Evolutionary conservation across 2,888 invertebrate species (phyloP), one percentile per base, ranked within the genome.

Genomic region (Scaptomyza parva): DNA sequence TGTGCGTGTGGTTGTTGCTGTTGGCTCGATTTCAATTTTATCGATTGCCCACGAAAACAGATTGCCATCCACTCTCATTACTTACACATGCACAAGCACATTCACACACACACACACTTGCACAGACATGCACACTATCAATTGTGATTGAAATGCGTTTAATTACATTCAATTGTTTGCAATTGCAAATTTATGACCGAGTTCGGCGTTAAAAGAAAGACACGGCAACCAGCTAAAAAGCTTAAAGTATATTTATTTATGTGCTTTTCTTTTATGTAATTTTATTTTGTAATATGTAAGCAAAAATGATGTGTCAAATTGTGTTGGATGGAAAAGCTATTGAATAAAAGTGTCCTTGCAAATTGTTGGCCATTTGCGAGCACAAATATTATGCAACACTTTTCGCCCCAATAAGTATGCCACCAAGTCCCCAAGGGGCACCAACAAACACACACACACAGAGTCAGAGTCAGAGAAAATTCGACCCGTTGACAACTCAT

Each of bases 321-420:
- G 45, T 71, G 51, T 58, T 52, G 37, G 3, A 37, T 37, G 37
- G 3, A n/a, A n/a, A n/a, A 47, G 63, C 40, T 52, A 58, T 17
- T 30, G 47, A 33, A 47, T 20, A 2, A 20, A 28, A 66, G 53
- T 61, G 58, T 40, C 55, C 39, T 67, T 78, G 64, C 58, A 80
- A 80, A 86, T 74, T 69, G 74, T 64, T 67, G 58, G 47, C 61
- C 67, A 74, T 84, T 81, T 64, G 48, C 47, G 37, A 43, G 80
- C 65, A 62, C 62, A 85, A 87, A 87, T 87, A 82, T 82, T 82
- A 87, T 87, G 77, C 77, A 82, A 82, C 87, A 87, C 82, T 85
- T 72, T 81, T 59, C 57, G 82, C 72, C 86, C 82, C 79, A 77
- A 80, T 73, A 78, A 77, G 80, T 76, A 72, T 72, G 80, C 80